Conservation (phyloP, 1,140 invertebrate genomes). For the Papilio xuthus region DNA sequence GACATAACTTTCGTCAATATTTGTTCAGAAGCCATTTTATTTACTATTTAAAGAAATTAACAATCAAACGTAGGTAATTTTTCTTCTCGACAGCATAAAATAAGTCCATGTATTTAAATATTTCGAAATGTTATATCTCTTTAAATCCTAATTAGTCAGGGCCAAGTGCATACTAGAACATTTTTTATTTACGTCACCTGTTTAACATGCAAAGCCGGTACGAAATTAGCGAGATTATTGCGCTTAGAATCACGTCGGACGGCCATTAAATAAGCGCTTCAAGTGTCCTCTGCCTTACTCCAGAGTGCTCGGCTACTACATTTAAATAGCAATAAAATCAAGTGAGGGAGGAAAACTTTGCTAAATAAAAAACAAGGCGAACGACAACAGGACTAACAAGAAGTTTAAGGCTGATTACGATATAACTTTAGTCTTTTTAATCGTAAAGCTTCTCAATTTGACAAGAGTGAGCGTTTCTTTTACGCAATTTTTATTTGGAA, state of each 20-base stretch:
- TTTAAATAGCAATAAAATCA: conserved; percentile 39
- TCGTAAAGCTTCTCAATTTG: conserved; percentile 16
- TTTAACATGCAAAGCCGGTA: conserved; percentile 35
- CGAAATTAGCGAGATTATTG: conserved; percentile 37
- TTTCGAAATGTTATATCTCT: neutral
- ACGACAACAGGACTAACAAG: conserved; percentile 18
- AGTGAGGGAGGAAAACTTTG: conserved; percentile 24
- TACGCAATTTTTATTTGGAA: neutral
- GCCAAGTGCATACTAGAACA: neutral
- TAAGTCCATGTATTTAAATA: neutral
- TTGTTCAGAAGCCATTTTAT: no score
- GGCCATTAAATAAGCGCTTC: conserved; percentile 35
- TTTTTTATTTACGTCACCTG: neutral
- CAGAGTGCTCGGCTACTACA: conserved; percentile 27
- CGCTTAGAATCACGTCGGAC: conserved; percentile 38
- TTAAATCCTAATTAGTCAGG: neutral
- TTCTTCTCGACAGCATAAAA: neutral
- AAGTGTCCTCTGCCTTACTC: conserved; percentile 32
- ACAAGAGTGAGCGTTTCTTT: neutral
- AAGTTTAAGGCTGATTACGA: conserved; percentile 28
- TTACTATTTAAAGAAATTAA: no score
- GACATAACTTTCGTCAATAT: no score
- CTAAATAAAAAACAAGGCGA: conserved; percentile 34
- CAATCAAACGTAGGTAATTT: no score
- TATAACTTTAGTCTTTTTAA: conserved; percentile 22